Evolutionary conservation across 2,888 invertebrate genomes (phyloP), one percentile per base, ranked within the genome.

Genomic region (Isoperla grammatica): DNA sequence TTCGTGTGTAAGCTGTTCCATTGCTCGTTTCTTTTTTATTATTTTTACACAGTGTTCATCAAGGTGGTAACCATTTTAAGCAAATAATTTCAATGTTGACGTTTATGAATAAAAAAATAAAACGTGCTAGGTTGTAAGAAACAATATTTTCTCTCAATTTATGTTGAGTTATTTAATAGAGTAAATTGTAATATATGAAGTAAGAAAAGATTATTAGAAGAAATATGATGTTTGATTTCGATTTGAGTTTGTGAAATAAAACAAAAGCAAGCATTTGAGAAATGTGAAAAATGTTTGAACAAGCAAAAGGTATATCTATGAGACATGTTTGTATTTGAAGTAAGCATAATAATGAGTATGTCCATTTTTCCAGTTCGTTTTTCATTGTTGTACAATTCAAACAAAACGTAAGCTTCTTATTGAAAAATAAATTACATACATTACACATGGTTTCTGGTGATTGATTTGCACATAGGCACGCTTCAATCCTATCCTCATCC

Each of bases 321-420:
- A 29, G 29, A 29, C 29, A 29, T 29, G 29, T 29, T 29, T 29
- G 29, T 29, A 29, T 29, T 29, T 40, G 40, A 40, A 40, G 40
- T 15, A 40, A 6, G 40, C 40, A 45, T 45, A 11, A 45, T 19
- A 45, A 45, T n/a, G 11, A n/a, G 17, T 45, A 17, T 45, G 15
- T 45, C 45, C 17, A 15, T 45, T 45, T 45, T 45, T 19, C 45
- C 45, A 45, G 5, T 45, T 45, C 45, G 45, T 45, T 22, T 53
- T 39, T 39, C 53, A 53, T 53, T 53, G 53, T 37, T 53, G 39
- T 53, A 53, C 53, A 37, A 37, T 37, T 53, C 17, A 53, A 53
- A 39, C 15, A 53, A 29, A 49, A 53, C 35, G 39, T 53, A 39
- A 45, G 45, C 53, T 53, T 37, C 53, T 53, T 39, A 53, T 37